phyloP scores from a whole-genome alignment of 2,113 vertebrate genomes.

The Synodontis membranacea region DNA sequence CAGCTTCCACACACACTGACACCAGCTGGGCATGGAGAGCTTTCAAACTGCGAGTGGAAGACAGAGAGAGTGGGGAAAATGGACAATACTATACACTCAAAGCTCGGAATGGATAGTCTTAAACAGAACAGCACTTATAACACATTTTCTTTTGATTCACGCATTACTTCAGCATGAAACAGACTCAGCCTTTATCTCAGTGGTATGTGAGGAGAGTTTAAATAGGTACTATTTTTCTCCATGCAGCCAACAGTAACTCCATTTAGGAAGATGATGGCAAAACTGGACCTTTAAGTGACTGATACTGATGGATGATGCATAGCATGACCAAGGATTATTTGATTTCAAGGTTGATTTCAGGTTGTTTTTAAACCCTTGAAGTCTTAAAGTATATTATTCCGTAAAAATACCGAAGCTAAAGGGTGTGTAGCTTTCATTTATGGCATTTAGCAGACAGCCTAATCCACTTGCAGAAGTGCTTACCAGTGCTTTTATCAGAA shows the following conservation, averaged over 20 bases:
- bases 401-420: neutral
- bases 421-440: neutral
- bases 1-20: constrained; percentile 38
- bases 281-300: neutral
- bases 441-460: neutral
- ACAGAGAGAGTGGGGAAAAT: neutral
- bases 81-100: neutral
- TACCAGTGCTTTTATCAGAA: neutral
- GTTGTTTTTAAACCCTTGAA: neutral
- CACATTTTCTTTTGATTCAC: neutral
- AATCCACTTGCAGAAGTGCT: neutral
- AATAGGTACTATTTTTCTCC: neutral
- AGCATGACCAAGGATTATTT: neutral
- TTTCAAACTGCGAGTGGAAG: constrained; percentile 44
- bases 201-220: neutral
- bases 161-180: neutral
- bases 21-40: constrained; percentile 54
- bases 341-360: neutral
- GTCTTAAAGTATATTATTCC: neutral
- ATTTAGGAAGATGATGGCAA: neutral
- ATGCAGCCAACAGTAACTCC: neutral
- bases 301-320: neutral
- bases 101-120: neutral
- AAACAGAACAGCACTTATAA: neutral
- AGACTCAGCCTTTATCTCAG: neutral